Evolutionary conservation across 2,888 invertebrate genomes (phyloP).

Genomic region (Amphimallon solstitiale): DNA sequence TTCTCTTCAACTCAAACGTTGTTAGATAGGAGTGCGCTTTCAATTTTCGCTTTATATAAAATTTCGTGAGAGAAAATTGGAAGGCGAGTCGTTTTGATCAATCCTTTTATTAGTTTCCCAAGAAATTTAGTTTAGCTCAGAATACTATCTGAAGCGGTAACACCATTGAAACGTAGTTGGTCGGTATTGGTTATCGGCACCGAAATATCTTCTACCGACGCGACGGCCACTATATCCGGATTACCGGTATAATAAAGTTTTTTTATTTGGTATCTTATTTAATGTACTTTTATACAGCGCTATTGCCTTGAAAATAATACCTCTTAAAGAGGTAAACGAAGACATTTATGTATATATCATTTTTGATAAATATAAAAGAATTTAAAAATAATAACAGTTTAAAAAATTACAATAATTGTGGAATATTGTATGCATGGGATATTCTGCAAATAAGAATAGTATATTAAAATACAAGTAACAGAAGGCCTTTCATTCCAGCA

Average conservation of each 20-base stretch:
- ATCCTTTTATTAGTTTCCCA: constrained; percentile 40
- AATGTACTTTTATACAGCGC: not conserved
- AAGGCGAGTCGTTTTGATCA: constrained; percentile 39
- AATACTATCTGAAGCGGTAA: constrained; percentile 25
- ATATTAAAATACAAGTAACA: too few species aligned
- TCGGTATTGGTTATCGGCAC: constrained; percentile 30
- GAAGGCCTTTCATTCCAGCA: too few species aligned
- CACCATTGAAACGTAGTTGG: constrained; percentile 28
- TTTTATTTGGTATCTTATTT: constrained; percentile 6
- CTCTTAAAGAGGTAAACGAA: too few species aligned
- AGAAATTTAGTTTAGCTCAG: constrained; percentile 39
- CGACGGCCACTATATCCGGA: constrained; percentile 3
- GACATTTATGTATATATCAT: too few species aligned
- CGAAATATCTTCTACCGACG: constrained; percentile 25
- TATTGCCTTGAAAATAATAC: too few species aligned
- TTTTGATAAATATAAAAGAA: too few species aligned
- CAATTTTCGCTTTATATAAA: constrained; percentile 34
- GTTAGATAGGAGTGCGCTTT: constrained; percentile 23
- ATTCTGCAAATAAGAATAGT: too few species aligned
- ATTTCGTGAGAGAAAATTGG: constrained; percentile 34
- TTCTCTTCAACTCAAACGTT: constrained; percentile 18
- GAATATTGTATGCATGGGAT: too few species aligned
- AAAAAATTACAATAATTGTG: too few species aligned
- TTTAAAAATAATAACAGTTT: too few species aligned
- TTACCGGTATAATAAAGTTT: constrained; percentile 11